Conservation (phyloP, 2,797 vertebrate genomes). For the Danio aesculapii region DNA sequence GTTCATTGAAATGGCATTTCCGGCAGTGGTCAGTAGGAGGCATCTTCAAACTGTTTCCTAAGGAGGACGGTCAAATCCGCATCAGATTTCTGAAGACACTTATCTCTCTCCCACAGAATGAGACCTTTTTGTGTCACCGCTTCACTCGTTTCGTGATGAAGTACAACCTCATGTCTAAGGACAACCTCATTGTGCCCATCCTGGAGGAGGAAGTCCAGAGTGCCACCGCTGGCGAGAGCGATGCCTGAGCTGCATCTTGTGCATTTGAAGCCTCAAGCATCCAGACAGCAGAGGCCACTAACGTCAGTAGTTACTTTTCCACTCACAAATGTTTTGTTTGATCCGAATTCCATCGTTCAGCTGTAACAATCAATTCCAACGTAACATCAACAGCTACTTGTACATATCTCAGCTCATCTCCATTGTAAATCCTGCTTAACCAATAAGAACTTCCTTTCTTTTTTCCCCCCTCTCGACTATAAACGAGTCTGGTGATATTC, state of each 20-base stretch:
- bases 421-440: conserved; percentile 51
- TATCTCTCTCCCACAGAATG: conserved; percentile 80
- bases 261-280: conserved; percentile 70
- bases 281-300: conserved; percentile 4
- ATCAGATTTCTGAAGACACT: not conserved
- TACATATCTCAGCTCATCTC: conserved; percentile 43
- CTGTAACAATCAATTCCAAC: conserved; percentile 31
- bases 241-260: conserved; percentile 82
- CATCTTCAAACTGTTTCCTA: conserved; percentile 8
- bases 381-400: conserved; percentile 36
- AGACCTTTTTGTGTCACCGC: conserved; percentile 98
- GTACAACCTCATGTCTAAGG: conserved; percentile 99
- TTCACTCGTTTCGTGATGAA: conserved; percentile 99
- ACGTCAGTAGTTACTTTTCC: conserved; percentile 55
- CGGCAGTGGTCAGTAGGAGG: conserved; percentile 41
- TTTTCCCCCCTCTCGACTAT: conserved; percentile 25
- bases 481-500: conserved; percentile 70
- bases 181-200: conserved; percentile 99
- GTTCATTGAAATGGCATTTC: conserved; percentile 9
- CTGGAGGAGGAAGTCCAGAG: conserved; percentile 93
- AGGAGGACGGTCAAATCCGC: not conserved
- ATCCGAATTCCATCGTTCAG: conserved; percentile 19
- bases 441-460: conserved; percentile 27
- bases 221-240: conserved; percentile 87
- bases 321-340: conserved; percentile 62